Evolutionary conservation across 2,113 vertebrate species (phyloP).

Genomic region (Ictalurus furcatus): DNA sequence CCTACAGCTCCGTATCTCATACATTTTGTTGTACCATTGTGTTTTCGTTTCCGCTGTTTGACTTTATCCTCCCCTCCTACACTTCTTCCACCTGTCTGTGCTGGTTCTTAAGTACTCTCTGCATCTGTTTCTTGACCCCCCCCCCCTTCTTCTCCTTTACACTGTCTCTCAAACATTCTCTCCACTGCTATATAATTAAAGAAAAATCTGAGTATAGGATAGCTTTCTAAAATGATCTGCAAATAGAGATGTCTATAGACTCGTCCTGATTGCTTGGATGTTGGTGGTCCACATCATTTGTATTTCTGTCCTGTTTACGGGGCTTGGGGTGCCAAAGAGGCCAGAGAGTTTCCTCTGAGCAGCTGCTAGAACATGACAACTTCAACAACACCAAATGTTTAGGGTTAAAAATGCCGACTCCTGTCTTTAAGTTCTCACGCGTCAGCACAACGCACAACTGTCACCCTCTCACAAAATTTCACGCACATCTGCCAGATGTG

Average conservation of each 20-base stretch:
- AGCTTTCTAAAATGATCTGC: background rate
- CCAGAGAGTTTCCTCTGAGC: background rate
- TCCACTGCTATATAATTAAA: background rate
- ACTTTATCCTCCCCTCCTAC: background rate
- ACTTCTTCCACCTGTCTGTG: background rate
- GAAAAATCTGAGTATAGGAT: background rate
- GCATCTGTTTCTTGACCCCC: background rate
- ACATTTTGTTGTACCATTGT: background rate
- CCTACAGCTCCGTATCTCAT: background rate
- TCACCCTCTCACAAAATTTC: background rate
- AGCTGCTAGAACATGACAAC: background rate
- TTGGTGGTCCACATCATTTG: slow-evolving; percentile 3
- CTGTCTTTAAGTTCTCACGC: background rate
- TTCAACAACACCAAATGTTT: background rate
- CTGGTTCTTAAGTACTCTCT: background rate
- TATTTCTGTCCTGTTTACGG: background rate
- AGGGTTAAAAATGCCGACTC: background rate
- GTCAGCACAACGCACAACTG: background rate
- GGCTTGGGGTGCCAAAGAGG: background rate
- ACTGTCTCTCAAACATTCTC: background rate
- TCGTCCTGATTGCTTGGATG: background rate
- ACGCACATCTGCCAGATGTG: background rate
- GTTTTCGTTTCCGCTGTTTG: background rate
- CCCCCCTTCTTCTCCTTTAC: background rate
- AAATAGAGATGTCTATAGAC: background rate